Evolutionary conservation across 1,140 invertebrate species (phyloP).

Genomic region (Pogonognathellus flavescens): DNA sequence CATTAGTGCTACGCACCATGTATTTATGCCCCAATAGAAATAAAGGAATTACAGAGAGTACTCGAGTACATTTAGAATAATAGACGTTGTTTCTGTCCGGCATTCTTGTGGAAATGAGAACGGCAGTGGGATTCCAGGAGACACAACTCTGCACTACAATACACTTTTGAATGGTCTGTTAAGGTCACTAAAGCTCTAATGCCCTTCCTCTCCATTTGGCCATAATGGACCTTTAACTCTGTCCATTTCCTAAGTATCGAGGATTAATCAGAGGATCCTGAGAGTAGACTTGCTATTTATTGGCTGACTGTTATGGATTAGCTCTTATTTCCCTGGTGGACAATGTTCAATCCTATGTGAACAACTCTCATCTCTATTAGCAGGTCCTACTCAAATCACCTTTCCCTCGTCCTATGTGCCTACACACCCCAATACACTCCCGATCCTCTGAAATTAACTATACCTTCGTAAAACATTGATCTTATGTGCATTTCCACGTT

Average conservation of each 20-base stretch:
- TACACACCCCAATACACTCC: neutral
- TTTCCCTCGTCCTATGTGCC: neutral
- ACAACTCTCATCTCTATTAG: slow-evolving; percentile 40
- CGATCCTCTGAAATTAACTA: neutral
- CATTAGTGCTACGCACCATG: no score
- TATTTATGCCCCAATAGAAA: no score
- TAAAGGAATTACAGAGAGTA: no score
- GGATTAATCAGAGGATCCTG: slow-evolving; percentile 42
- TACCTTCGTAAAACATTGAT: no score
- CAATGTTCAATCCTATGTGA: slow-evolving; percentile 27
- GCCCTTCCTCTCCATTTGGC: slow-evolving; percentile 54
- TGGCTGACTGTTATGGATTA: slow-evolving; percentile 38
- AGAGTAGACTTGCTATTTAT: slow-evolving; percentile 29
- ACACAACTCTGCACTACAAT: no score
- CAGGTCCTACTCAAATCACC: slow-evolving; percentile 12
- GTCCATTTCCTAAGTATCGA: slow-evolving; percentile 49
- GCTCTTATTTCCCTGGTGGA: slow-evolving; percentile 36
- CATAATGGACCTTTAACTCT: slow-evolving; percentile 53
- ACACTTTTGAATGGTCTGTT: slow-evolving; percentile 11
- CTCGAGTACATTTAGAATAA: no score
- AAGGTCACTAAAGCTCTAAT: slow-evolving; percentile 30
- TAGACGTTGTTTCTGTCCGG: no score
- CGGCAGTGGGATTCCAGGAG: no score
- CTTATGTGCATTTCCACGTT: no score
- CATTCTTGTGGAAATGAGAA: no score